Percentiles rank a stretch among this genome's conserved stretches.
These are phyloP conservation scores for Crotalus tigris DNA, from an alignment of 2,113 vertebrate genomes.

Conservation along the genomic window DNA sequence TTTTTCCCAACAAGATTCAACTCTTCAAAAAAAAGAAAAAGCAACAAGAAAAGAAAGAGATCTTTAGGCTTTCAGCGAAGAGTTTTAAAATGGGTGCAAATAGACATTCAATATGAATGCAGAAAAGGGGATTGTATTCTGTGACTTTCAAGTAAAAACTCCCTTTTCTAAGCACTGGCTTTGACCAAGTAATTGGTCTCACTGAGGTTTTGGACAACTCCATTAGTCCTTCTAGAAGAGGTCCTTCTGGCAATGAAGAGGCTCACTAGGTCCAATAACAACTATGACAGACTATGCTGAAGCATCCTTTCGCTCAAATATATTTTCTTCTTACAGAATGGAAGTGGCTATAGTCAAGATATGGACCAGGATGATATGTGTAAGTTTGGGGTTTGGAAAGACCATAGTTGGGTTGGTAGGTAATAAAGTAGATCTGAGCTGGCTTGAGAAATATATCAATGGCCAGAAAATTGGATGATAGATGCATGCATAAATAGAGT, in stretches of 20 bases:
- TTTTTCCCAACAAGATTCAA: neutral
- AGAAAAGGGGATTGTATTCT: conserved; percentile 16
- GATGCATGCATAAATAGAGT: neutral
- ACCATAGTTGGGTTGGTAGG: neutral
- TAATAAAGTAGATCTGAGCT: neutral
- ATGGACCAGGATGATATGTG: neutral
- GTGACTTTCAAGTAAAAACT: neutral
- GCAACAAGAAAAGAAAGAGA: neutral
- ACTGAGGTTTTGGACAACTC: neutral
- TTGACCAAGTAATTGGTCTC: conserved; percentile 12
- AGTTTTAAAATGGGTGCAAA: neutral
- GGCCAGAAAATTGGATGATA: neutral
- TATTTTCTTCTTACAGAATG: neutral
- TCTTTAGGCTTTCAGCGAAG: conserved; percentile 12
- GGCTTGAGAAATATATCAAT: neutral
- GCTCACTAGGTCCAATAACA: conserved; percentile 28
- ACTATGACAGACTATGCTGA: neutral
- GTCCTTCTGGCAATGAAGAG: conserved; percentile 32
- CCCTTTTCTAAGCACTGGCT: neutral
- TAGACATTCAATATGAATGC: conserved; percentile 18
- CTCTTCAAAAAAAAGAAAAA: neutral
- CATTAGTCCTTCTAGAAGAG: conserved; percentile 5
- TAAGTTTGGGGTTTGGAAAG: neutral
- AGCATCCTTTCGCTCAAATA: neutral
- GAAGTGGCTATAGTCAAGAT: neutral